Evolutionary conservation across 2,113 vertebrate genomes (phyloP), one percentile per base, ranked within the genome.

Genomic region (Puntigrus tetrazona): DNA sequence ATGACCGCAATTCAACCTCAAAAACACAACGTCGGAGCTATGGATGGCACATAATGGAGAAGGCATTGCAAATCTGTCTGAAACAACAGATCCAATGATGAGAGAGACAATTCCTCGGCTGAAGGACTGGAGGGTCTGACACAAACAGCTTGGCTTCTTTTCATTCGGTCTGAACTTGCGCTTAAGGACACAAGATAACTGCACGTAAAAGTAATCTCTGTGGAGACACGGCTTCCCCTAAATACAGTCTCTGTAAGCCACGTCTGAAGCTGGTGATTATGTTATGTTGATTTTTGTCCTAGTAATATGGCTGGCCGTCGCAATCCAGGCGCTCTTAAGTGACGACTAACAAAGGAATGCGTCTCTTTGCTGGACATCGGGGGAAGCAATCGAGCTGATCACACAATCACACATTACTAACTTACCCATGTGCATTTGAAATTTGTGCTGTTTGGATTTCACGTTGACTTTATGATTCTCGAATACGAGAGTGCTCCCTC

Each of bases 231-330:
- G 25, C 52, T 69, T 77, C 67, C 45, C 63, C 65, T 45, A 61
- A 9, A 45, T 41, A 63, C 47, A 38, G 70, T 45, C 52, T 83
- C 6, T 10, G 55, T 45, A 72, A 25, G 67, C 70, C 55, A 36
- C 73, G 74, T 79, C 74, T 76, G 83, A 83, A 77, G 78, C 73
- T 87, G 84, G 86, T 86, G 36, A 55, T 43, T 52, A 81, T 43
- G 65, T 78, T 77, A 67, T 75, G 52, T 14, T 41, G 73, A n/a
- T 57, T 82, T 29, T 4, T 57, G 27, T 63, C 52, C 34, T 38
- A 72, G 85, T 16, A 81, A 76, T 18, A 59, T 45, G 41, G 25
- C 50, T 57, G 29, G 50, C 27, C 3, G 59, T 34, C 25, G 41
- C 41, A n/a, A 74, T 38, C 16, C n/a, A n/a, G 20, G 25, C 3